These are phyloP conservation scores for Liopterus haemorrhoidalis DNA, from an alignment of 2,888 invertebrate genomes.

Conservation along the genomic window DNA sequence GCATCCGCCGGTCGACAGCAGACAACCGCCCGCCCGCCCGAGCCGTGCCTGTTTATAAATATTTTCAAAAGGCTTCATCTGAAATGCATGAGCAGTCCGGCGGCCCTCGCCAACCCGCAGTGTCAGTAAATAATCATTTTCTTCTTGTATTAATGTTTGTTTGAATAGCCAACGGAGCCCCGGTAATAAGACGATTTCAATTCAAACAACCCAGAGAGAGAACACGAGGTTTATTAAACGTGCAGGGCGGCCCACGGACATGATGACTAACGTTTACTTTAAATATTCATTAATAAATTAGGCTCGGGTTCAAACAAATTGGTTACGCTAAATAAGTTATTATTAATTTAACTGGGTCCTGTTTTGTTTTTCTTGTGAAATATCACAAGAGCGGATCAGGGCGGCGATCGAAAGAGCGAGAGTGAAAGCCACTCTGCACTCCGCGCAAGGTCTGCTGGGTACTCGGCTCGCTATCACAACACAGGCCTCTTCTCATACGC, in stretches of 20 bases:
- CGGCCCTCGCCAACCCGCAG: slow-evolving; percentile 19
- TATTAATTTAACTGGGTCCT: slow-evolving; percentile 9
- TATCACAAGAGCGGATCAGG: neutral
- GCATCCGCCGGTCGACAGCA: no score
- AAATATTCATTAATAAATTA: slow-evolving; percentile 24
- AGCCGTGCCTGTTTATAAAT: slow-evolving; percentile 39
- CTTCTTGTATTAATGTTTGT: slow-evolving; percentile 43
- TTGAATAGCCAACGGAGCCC: slow-evolving; percentile 37
- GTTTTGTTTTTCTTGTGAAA: neutral
- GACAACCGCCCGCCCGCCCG: no score
- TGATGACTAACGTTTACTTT: slow-evolving; percentile 9
- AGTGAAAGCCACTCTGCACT: no score
- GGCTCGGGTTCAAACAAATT: slow-evolving; percentile 14
- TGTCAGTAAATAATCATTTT: slow-evolving; percentile 42
- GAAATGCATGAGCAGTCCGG: slow-evolving; percentile 38
- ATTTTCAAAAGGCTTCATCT: slow-evolving; percentile 38
- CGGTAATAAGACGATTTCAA: slow-evolving; percentile 40
- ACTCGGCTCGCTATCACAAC: no score
- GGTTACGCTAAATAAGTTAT: slow-evolving; percentile 19
- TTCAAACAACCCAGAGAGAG: slow-evolving; percentile 36
- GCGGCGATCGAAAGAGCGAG: no score
- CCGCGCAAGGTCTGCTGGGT: no score
- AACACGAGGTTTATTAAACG: slow-evolving; percentile 5
- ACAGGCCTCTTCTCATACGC: no score
- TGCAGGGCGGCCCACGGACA: neutral